Percentiles rank a stretch among this genome's conserved stretches.
Evolutionary conservation across 2,113 vertebrate genomes (phyloP).

Genomic region (Aegypius monachus): DNA sequence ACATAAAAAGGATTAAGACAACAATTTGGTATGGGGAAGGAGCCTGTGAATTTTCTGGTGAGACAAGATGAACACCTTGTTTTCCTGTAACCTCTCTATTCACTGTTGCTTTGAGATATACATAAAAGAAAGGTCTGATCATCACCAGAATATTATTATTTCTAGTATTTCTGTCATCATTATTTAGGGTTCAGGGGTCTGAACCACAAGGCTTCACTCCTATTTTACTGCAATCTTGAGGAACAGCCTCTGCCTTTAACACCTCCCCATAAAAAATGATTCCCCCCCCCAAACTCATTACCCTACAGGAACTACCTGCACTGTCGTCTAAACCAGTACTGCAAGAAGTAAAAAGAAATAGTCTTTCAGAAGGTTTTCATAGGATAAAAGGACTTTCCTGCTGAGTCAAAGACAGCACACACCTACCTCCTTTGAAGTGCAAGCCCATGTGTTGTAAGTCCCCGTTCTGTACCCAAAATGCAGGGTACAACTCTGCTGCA

Average conservation of each 20-base stretch:
- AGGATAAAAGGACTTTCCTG: background rate
- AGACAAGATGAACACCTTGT: background rate
- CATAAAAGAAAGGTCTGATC: background rate
- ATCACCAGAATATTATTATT: background rate
- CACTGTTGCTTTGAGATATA: background rate
- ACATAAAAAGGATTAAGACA: background rate
- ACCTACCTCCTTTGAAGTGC: background rate
- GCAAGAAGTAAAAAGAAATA: background rate
- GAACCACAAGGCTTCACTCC: background rate
- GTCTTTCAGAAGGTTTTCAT: background rate
- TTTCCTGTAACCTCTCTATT: background rate
- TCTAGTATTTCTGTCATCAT: background rate
- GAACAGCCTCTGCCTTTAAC: background rate
- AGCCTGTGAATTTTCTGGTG: background rate
- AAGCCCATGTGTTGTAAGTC: background rate
- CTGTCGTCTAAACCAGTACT: background rate
- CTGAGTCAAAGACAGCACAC: background rate
- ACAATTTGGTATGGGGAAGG: background rate
- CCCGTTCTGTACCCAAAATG: background rate
- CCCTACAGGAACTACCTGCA: background rate
- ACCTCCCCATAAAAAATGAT: background rate
- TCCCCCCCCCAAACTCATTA: background rate
- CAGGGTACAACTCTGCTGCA: background rate
- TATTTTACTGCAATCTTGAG: background rate
- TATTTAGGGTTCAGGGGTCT: background rate